Evolutionary conservation across 2,113 vertebrate genomes (phyloP).

Genomic region (Ailuropoda melanoleuca): DNA sequence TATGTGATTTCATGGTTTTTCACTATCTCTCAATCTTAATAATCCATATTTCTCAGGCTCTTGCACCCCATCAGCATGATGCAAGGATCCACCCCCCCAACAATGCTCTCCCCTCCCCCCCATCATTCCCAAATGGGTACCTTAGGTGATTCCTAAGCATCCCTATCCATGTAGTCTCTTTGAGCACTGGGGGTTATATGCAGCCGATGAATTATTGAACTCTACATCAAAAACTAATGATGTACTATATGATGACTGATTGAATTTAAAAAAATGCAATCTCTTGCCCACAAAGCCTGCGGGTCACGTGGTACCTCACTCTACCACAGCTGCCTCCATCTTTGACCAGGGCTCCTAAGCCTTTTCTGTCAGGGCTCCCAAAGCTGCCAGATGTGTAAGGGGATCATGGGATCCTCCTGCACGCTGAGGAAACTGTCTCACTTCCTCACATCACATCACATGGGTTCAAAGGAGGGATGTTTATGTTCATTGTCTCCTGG

Average conservation of each 20-base stretch:
- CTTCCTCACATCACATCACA: not conserved
- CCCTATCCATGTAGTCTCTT: not conserved
- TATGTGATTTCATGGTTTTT: not conserved
- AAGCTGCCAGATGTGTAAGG: not conserved
- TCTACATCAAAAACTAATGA: not conserved
- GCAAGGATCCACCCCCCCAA: not conserved
- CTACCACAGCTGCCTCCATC: not conserved
- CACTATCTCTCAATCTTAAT: not conserved
- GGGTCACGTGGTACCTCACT: fast-evolving
- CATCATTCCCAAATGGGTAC: not conserved
- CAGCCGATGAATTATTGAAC: not conserved
- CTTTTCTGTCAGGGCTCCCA: not conserved
- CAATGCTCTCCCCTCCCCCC: not conserved
- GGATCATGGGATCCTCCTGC: not conserved
- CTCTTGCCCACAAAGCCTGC: not conserved
- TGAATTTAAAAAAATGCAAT: not conserved
- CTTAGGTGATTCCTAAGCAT: not conserved
- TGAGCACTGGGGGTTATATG: not conserved
- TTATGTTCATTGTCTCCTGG: not conserved
- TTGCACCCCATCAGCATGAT: not conserved
- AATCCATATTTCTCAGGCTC: not conserved
- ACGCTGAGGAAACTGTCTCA: not conserved
- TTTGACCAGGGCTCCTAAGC: not conserved
- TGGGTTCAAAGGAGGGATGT: not conserved
- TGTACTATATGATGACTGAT: not conserved